Evolutionary conservation across 2,113 vertebrate species (phyloP).

Genomic region (Ochotona curzoniae): DNA sequence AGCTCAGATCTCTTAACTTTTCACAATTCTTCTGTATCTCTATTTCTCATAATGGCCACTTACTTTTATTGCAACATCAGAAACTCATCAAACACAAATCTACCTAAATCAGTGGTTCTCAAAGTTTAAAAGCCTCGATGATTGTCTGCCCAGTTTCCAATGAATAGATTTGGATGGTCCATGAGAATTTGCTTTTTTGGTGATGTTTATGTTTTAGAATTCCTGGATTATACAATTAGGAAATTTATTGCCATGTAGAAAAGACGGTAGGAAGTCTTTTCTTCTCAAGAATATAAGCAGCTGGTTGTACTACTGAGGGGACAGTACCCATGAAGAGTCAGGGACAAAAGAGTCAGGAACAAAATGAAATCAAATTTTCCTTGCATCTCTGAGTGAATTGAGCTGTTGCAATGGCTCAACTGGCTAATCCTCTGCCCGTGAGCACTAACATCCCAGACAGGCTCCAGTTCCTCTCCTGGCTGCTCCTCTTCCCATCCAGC

Average conservation of each 20-base stretch:
- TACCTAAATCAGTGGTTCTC: neutral
- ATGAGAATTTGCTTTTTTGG: neutral
- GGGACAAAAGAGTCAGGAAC: too few species aligned
- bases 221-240: neutral
- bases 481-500: too few species aligned
- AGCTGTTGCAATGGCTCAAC: too few species aligned
- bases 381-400: neutral
- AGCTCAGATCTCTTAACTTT: neutral
- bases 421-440: too few species aligned
- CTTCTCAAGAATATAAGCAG: slow-evolving; percentile 25
- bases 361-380: neutral
- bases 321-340: neutral
- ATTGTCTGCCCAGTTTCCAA: neutral
- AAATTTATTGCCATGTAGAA: neutral
- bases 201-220: neutral
- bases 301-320: neutral
- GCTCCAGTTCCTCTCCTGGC: too few species aligned
- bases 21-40: neutral
- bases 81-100: neutral
- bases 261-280: neutral
- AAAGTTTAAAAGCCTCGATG: neutral
- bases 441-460: too few species aligned
- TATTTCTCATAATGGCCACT: neutral
- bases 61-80: neutral
- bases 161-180: neutral